Evolutionary conservation across 2,888 invertebrate species (phyloP).

Genomic region (Drosophila flavopinicola): DNA sequence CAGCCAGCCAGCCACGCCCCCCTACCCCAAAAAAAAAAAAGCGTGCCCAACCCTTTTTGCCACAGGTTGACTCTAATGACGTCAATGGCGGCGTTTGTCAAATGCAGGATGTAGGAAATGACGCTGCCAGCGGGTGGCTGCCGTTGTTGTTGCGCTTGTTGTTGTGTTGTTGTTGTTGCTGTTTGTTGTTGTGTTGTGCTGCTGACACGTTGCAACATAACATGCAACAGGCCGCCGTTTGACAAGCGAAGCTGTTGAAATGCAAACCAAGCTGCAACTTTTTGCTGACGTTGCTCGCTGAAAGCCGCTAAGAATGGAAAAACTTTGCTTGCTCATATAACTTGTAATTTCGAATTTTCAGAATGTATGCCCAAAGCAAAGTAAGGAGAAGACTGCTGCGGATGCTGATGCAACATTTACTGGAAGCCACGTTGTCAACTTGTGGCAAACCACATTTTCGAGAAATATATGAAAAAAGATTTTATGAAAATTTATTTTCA

Average conservation of each 20-base stretch:
- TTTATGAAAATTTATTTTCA: neutral
- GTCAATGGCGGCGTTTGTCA: slow-evolving; percentile 57
- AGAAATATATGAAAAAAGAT: no score
- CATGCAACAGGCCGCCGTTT: slow-evolving; percentile 68
- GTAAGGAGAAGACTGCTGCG: neutral
- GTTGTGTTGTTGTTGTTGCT: no score
- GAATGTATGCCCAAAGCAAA: neutral
- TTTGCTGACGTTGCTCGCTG: slow-evolving; percentile 25
- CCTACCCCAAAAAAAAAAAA: neutral
- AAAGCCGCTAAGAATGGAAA: slow-evolving; percentile 22
- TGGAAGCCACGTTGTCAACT: neutral
- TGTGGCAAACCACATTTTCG: neutral
- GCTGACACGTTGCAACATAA: slow-evolving; percentile 67
- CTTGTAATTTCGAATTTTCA: slow-evolving; percentile 8
- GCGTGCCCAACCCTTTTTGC: slow-evolving; percentile 3
- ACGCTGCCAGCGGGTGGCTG: neutral
- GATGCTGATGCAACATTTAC: neutral
- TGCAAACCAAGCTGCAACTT: slow-evolving; percentile 47
- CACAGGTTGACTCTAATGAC: slow-evolving; percentile 51
- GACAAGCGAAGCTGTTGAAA: slow-evolving; percentile 41
- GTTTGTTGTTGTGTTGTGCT: slow-evolving; percentile 40
- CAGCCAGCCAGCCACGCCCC: neutral
- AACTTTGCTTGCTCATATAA: slow-evolving; percentile 23
- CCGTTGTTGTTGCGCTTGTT: no score
- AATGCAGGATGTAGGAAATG: slow-evolving; percentile 22